Evolutionary conservation across 35 echinoderm and acorn worm genomes (phyloP).

Genomic region (Anneissia japonica): DNA sequence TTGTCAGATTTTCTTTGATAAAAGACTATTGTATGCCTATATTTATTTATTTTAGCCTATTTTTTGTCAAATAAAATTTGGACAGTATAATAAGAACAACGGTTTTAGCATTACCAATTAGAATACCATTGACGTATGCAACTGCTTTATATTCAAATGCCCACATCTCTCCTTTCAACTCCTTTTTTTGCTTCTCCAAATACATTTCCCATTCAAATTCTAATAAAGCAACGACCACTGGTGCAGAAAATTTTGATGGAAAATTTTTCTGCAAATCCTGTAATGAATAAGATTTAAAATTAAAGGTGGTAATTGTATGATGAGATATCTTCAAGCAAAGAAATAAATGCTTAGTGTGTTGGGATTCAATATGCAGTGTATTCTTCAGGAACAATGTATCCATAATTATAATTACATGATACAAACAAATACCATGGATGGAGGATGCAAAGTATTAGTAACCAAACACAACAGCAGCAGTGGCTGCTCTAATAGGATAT

Average conservation of each 20-base stretch:
- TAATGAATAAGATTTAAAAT: neutral
- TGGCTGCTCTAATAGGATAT: no score
- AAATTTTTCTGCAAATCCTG: conserved; percentile 64
- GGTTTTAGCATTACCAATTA: conserved; percentile 82
- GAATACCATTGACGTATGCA: conserved; percentile 65
- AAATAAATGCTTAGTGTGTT: neutral
- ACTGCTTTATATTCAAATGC: conserved; percentile 73
- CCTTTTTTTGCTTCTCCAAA: conserved; percentile 62
- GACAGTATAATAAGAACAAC: no score
- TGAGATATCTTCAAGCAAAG: neutral
- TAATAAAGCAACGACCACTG: conserved; percentile 47
- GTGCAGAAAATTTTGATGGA: conserved; percentile 60
- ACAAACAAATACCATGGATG: neutral
- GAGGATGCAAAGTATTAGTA: no score
- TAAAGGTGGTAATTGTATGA: neutral
- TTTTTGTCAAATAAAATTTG: no score
- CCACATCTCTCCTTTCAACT: conserved; percentile 79
- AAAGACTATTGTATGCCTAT: no score
- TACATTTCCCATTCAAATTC: conserved; percentile 94
- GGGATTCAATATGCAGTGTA: neutral
- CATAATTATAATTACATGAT: neutral
- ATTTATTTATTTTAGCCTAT: no score
- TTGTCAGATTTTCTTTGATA: no score
- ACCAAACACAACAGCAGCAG: no score
- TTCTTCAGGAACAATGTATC: neutral